Percentiles rank a stretch among this genome's conserved stretches.
Evolutionary conservation across 2,888 invertebrate genomes (phyloP).

Genomic region (Spisula subtruncata): DNA sequence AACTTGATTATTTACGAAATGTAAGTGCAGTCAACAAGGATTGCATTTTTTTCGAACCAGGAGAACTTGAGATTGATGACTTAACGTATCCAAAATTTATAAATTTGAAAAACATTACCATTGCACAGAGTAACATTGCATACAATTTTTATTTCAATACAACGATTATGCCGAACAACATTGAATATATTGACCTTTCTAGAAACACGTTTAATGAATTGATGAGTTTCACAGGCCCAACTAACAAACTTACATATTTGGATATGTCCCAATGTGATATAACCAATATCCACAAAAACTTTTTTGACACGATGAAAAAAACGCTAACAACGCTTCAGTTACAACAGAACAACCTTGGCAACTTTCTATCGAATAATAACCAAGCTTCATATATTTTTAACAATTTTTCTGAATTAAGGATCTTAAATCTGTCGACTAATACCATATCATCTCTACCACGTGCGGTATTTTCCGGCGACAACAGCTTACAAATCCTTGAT

Average conservation of each 20-base stretch:
- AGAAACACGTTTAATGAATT: constrained; percentile 41
- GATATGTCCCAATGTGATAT: constrained; percentile 46
- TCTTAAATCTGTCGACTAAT: constrained; percentile 48
- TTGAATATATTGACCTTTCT: constrained; percentile 43
- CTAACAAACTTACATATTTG: constrained; percentile 25
- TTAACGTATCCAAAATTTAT: constrained; percentile 22
- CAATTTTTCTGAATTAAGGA: constrained; percentile 13
- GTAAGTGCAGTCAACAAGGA: not conserved
- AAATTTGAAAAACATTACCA: not conserved
- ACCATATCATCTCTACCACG: constrained; percentile 33
- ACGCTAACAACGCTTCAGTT: constrained; percentile 17
- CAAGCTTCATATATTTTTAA: constrained; percentile 23
- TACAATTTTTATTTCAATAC: not conserved
- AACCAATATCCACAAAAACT: not conserved
- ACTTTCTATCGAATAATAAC: not conserved
- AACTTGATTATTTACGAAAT: constrained; percentile 30
- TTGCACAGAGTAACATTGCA: constrained; percentile 14
- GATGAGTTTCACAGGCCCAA: constrained; percentile 33
- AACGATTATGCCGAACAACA: not conserved
- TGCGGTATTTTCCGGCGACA: constrained; percentile 6
- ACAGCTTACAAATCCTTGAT: constrained; percentile 26
- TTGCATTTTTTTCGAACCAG: constrained; percentile 27
- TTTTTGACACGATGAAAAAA: not conserved
- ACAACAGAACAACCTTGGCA: constrained; percentile 36
- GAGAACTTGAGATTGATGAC: too few species aligned